Percentiles rank a stretch among this genome's conserved stretches.
These are phyloP conservation scores for Belgica antarctica DNA, from an alignment of 2,888 invertebrate species.

Conservation along the genomic window DNA sequence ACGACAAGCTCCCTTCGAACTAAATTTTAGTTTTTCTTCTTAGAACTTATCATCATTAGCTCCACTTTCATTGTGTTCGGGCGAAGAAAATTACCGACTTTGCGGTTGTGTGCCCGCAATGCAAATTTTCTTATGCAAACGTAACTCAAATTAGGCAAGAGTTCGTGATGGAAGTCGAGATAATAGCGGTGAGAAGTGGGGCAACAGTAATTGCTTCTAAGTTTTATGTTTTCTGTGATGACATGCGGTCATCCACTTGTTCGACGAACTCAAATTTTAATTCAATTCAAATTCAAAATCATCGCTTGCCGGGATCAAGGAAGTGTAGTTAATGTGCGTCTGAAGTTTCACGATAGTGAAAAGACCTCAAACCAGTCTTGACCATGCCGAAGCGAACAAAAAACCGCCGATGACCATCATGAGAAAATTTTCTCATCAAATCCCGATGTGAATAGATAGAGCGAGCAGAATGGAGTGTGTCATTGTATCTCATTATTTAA, in stretches of 20 bases:
- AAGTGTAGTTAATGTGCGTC: background rate
- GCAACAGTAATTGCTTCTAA: background rate
- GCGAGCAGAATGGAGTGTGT: background rate
- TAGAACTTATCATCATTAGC: too few relatives aligned
- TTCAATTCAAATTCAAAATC: background rate
- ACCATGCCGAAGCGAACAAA: background rate
- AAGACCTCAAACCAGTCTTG: conserved; percentile 15
- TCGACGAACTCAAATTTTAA: too few relatives aligned
- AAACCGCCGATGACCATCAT: background rate
- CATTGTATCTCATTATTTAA: conserved; percentile 7
- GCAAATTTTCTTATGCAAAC: too few relatives aligned
- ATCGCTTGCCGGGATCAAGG: background rate
- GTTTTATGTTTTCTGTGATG: background rate
- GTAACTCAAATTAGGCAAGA: too few relatives aligned
- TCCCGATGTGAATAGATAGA: background rate
- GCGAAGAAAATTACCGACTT: too few relatives aligned
- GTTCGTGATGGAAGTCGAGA: too few relatives aligned
- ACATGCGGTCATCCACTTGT: background rate
- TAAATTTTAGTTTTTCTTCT: too few relatives aligned
- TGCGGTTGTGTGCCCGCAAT: too few relatives aligned
- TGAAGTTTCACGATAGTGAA: background rate
- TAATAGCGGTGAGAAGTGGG: background rate
- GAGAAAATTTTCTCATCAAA: conserved; percentile 5
- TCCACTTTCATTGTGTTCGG: too few relatives aligned
- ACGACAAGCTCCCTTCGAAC: too few relatives aligned